Conservation (phyloP, 2,888 invertebrate genomes). For the Meliscaeva auricollis region DNA sequence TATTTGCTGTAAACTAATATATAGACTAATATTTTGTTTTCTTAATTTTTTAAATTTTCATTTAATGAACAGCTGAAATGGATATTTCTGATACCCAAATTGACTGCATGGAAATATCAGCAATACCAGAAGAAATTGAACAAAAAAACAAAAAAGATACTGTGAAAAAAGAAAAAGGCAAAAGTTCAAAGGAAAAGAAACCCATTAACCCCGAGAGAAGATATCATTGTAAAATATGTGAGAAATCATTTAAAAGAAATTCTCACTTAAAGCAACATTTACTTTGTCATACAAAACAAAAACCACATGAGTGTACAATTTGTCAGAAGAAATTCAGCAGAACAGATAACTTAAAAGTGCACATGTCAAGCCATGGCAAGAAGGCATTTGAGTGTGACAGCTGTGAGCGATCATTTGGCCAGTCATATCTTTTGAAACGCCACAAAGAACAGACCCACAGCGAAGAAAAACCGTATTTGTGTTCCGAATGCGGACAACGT, state of each 20-base stretch:
- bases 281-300: conserved; percentile 80
- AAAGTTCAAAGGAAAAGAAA: background rate
- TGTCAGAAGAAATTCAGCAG: conserved; percentile 85
- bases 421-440: conserved; percentile 80
- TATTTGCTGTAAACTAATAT: no score
- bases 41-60: background rate
- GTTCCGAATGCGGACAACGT: conserved; percentile 86
- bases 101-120: background rate
- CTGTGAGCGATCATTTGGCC: conserved; percentile 80
- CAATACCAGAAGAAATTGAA: background rate
- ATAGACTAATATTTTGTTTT: background rate
- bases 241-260: conserved; percentile 83
- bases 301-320: conserved; percentile 84
- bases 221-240: conserved; percentile 83
- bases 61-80: conserved; percentile 18
- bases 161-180: background rate
- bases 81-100: background rate
- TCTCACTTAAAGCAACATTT: conserved; percentile 83
- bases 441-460: conserved; percentile 81
- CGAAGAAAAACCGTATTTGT: conserved; percentile 86
- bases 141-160: background rate
- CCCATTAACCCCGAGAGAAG: conserved; percentile 79
- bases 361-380: conserved; percentile 84
- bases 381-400: conserved; percentile 82
- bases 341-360: conserved; percentile 85